Base-by-base conservation (phyloP, 2,797 vertebrate genomes). In the Pseudochaenichthys georgianus region DNA sequence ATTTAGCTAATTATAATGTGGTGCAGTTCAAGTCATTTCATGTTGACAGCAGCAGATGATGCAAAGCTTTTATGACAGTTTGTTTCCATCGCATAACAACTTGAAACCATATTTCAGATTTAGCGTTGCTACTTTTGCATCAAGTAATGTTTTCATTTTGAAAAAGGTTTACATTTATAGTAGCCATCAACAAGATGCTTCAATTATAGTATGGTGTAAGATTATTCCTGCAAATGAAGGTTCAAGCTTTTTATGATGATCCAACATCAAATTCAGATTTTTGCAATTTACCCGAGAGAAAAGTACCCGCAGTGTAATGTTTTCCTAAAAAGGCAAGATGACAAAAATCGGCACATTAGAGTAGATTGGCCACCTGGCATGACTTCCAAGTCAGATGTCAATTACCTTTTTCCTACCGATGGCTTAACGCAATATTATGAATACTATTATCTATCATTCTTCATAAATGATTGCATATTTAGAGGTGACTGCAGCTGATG, bases 1-100 rank as follows among this genome's bases (percentile, higher is more conserved):
- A 38, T 67, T 69, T 75, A 46, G 53, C 64, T 81, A 38, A 59
- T 28, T 31, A 62, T 38, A 70, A 19, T n/a, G 28, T 13, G 21
- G 46, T 42, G 28, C n/a, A 60, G 64, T 38, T 71, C 47, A 47
- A 80, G 8, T 63, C 19, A 65, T 70, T 83, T 85, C 64, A 65
- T 69, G 64, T n/a, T 64, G 42, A 53, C 23, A 58, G 52, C 48
- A 19, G 48, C 46, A 31, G 21, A 73, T 45, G 31, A 64, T 9
- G 9, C 41, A 23, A 38, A 19, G 41, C 51, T 70, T 69, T 58
- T 12, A 42, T 59, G 11, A 48, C 7, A 10, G 17, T 21, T 52
- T 10, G 16, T 60, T 45, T 69, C 17, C 41, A 47, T 59, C 11
- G 0, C 46, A 54, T 50, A 43, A 51, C 2, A 9, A 75, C 71